These are phyloP conservation scores for Caerostris darwini DNA, from an alignment of 1,140 invertebrate species.

Conservation along the genomic window DNA sequence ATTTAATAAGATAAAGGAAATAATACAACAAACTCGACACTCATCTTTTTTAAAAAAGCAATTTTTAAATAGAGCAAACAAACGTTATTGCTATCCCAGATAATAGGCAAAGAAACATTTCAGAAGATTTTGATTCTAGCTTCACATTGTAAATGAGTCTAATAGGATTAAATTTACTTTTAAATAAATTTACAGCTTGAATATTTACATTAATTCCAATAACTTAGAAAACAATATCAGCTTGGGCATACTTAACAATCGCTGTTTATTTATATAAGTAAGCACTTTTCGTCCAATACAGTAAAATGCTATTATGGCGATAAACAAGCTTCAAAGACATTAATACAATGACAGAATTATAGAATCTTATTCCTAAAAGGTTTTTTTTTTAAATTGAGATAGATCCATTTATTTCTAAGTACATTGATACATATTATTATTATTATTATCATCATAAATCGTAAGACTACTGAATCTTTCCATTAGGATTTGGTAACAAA, in stretches of 20 bases:
- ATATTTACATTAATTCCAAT: background rate
- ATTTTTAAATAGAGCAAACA: too few species aligned
- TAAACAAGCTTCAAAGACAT: background rate
- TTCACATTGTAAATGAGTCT: background rate
- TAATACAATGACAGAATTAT: background rate
- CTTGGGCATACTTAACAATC: too few species aligned
- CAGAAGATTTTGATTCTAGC: background rate
- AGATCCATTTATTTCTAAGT: slow-evolving; percentile 21
- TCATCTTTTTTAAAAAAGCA: too few species aligned
- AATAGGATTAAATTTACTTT: slow-evolving; percentile 6
- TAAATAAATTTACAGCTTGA: background rate
- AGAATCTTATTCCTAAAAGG: background rate
- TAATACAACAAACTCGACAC: too few species aligned
- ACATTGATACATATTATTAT: slow-evolving; percentile 13
- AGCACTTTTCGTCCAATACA: background rate
- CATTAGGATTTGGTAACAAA: slow-evolving; percentile 7
- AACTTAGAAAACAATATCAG: background rate
- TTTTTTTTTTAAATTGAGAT: background rate
- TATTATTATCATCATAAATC: too few species aligned
- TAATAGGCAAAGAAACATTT: background rate
- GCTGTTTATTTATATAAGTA: background rate
- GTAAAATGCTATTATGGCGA: background rate
- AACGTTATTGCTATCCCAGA: too few species aligned
- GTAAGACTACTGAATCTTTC: background rate
- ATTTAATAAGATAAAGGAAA: too few species aligned